Evolutionary conservation across 2,888 invertebrate species (phyloP).

Genomic region (Sarcophaga carnaria): DNA sequence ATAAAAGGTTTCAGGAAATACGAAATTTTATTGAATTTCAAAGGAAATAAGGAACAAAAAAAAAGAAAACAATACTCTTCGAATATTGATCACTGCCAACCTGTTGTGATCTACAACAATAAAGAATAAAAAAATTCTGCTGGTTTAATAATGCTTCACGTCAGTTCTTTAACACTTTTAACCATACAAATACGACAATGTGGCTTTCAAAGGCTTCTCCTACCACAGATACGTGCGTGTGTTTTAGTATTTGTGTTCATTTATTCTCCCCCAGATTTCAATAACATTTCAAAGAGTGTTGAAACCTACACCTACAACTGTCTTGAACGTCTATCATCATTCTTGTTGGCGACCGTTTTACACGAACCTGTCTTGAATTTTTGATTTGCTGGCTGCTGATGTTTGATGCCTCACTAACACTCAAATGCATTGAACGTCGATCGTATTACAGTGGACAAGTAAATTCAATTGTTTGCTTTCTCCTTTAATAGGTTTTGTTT

Average conservation of each 20-base stretch:
- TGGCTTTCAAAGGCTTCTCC: not conserved
- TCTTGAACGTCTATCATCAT: constrained; percentile 63
- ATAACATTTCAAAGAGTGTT: constrained; percentile 56
- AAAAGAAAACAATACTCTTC: too few relatives aligned
- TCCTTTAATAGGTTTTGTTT: constrained; percentile 54
- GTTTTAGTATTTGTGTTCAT: not conserved
- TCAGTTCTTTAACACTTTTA: not conserved
- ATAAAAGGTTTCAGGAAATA: constrained; percentile 66
- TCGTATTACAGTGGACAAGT: not conserved
- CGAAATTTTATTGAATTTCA: constrained; percentile 52
- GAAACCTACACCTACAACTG: constrained; percentile 68
- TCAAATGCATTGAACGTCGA: not conserved
- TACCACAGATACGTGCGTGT: not conserved
- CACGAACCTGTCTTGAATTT: constrained; percentile 61
- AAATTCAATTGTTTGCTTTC: constrained; percentile 6
- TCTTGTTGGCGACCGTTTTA: constrained; percentile 53
- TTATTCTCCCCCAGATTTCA: constrained; percentile 37
- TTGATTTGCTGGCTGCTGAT: constrained; percentile 31
- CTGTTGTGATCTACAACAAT: too few relatives aligned
- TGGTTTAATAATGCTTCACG: too few relatives aligned
- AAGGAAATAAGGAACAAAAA: constrained; percentile 21
- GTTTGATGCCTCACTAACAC: not conserved
- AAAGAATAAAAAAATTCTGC: constrained; percentile 25
- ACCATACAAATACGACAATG: not conserved
- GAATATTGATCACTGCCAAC: too few relatives aligned